phyloP scores from a whole-genome alignment of 2,888 invertebrate genomes.

The Epistrophella euchroma region DNA sequence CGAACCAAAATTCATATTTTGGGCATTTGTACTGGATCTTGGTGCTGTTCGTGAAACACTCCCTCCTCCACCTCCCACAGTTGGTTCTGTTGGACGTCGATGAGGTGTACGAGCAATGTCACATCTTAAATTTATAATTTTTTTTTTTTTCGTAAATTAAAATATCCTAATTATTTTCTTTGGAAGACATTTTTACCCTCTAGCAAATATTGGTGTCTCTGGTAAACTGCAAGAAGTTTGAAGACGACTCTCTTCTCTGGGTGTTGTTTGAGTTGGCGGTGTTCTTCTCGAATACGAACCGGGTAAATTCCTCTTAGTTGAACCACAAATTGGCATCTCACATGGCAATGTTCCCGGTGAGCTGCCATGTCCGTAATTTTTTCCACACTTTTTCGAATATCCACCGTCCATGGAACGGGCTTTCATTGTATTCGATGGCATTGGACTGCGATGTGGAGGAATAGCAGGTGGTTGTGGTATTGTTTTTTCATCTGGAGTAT shows the following conservation, averaged over 20 bases:
- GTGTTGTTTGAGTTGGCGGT: slow-evolving; percentile 85
- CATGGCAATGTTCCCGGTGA: slow-evolving; percentile 89
- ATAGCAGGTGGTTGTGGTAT: slow-evolving; percentile 86
- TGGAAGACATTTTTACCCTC: slow-evolving; percentile 84
- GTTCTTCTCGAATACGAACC: slow-evolving; percentile 83
- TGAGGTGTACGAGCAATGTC: slow-evolving; percentile 94
- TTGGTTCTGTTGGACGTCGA: slow-evolving; percentile 85
- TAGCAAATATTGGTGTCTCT: slow-evolving; percentile 94
- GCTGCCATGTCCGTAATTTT: slow-evolving; percentile 85
- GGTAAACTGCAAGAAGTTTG: slow-evolving; percentile 94
- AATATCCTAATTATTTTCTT: not conserved
- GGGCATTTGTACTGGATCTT: slow-evolving; percentile 84
- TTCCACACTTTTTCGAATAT: slow-evolving; percentile 87
- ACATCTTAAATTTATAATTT: slow-evolving; percentile 83
- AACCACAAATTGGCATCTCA: slow-evolving; percentile 86
- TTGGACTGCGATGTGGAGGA: slow-evolving; percentile 88
- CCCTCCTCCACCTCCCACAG: slow-evolving; percentile 81
- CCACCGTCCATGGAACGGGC: slow-evolving; percentile 94
- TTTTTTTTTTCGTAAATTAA: not conserved
- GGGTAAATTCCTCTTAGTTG: slow-evolving; percentile 83
- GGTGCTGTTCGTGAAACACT: slow-evolving; percentile 86
- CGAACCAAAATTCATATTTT: slow-evolving; percentile 83
- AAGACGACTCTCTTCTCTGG: slow-evolving; percentile 87
- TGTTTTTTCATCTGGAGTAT: slow-evolving; percentile 43
- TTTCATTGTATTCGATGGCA: slow-evolving; percentile 89